Evolutionary conservation across 1,140 invertebrate species (phyloP), one percentile per base, ranked within the genome.

Genomic region (Leptoteleia sp.): DNA sequence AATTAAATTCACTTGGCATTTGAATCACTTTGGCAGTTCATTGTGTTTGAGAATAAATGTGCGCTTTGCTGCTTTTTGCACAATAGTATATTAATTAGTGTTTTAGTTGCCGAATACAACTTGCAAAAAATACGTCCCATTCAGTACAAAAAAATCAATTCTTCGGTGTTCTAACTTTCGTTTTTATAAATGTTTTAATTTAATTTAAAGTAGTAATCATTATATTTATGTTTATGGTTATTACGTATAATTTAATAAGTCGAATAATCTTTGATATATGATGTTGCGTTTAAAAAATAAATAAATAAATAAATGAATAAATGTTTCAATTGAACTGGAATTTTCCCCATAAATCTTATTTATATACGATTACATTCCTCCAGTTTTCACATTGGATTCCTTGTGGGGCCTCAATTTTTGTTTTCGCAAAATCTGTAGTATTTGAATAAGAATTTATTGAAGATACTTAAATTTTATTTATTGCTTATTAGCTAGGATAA

Each of bases 1-100:
- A 89, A 87, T 85, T 88, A 89, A 89, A 89, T 89, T 89, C 88
- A 86, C 87, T 71, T 89, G 87, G 88, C 88, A 89, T 83, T 89
- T 89, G 81, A 87, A 89, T 88, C 84, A 87, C 83, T 84, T 85
- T 89, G 88, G 87, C 87, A 89, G 87, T 89, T 89, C 84, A 83
- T 88, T 87, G 83, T 88, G 84, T 89, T 79, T 82, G 77, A 83
- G 83, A 85, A 71, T 85, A 83, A 80, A 77, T 85, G 82, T 84
- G 83, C 83, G 82, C 78, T 83, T 86, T 83, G 77, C 81, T 82
- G 61, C 71, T 72, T 75, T n/a, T 48, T 77, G 78, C 78, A 80
- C 73, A 72, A 65, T 59, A 76, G 59, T 76, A 61, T 80, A 57
- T 73, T 40, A 75, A 64, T 68, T 67, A 72, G 50, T 61, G 54